Base-by-base conservation (phyloP, 2,888 invertebrate species). In the Drosophila basisetae region DNA sequence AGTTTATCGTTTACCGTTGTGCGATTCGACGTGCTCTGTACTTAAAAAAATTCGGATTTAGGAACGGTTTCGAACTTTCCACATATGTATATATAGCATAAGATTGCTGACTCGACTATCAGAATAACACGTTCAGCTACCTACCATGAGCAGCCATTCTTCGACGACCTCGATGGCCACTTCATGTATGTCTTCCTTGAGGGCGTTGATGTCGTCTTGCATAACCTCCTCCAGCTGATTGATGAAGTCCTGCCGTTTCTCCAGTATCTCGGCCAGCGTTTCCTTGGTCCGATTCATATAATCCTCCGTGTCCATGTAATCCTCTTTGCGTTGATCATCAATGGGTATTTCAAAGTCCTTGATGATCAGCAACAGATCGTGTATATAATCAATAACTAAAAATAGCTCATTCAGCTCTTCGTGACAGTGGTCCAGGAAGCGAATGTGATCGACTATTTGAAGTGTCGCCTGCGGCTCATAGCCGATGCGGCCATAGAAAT, bases 331-430 rank as follows among this genome's bases (percentile, higher is more conserved):
- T 61, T 97, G 96, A 0, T 95, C 95, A 1, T 96, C 95, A 60
- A 96, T 95, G 0, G 95, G 94, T 67, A 98, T 96, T 33, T 94
- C 93, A 91, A 96, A 98, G 90, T 97, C 96, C 68, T 97, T 97
- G 94, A 97, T 96, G 6, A 98, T 94, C 78, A 97, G 96, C 91
- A 97, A 97, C 68, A 97, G 93, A 88, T 98, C 97, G 80, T 97
- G 96, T 9, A 97, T 95, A 91, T 97, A 96, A 90, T 97, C 97
- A 7, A 97, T 94, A 37, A 95, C 95, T 54, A 95, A 94, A 90
- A 97, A 97, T 88, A 98, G 94, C 31, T 94, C 94, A 31, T 96
- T 95, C 62, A 97, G 95, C 89, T 96, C 94, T 2, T 94, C 91
- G 78, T 95, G 95, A 11, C 96, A 95, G 62, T 96, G 95, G 41